Conservation (phyloP, 2,797 vertebrate genomes). For the Discoglossus pictus region DNA sequence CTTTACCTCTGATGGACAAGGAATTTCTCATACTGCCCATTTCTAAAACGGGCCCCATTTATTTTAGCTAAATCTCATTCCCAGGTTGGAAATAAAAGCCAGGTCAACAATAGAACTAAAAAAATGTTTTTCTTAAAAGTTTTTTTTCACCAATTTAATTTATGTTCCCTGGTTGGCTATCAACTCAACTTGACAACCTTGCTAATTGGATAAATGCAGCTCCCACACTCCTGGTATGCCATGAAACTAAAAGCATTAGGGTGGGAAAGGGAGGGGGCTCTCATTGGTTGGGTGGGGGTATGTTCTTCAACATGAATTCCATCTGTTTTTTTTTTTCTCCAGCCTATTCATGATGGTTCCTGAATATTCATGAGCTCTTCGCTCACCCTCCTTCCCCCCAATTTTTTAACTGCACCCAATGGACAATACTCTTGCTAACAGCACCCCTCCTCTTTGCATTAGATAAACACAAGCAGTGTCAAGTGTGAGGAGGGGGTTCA, state of each 20-base stretch:
- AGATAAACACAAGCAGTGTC: conserved; percentile 99
- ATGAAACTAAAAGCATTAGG: conserved; percentile 81
- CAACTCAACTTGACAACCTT: conserved; percentile 94
- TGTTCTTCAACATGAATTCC: conserved; percentile 73
- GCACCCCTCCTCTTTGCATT: conserved; percentile 77
- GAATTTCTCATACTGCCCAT: conserved; percentile 41
- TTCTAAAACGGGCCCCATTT: conserved; percentile 56
- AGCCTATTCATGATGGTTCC: conserved; percentile 70
- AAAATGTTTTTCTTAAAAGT: conserved; percentile 57
- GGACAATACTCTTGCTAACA: conserved; percentile 73
- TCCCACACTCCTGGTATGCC: conserved; percentile 72
- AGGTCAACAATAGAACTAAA: conserved; percentile 14
- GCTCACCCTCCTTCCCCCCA: conserved; percentile 38
- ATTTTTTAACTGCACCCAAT: conserved; percentile 46
- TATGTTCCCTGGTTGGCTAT: conserved; percentile 59
- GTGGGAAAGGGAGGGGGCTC: conserved; percentile 27
- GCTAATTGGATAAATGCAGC: conserved; percentile 96
- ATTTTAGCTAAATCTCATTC: conserved; percentile 55
- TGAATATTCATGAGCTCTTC: conserved; percentile 91
- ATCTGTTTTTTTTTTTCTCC: conserved; percentile 76
- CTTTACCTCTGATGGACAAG: too few relatives aligned
- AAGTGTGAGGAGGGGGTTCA: conserved; percentile 96
- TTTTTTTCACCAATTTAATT: conserved; percentile 61
- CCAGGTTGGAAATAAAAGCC: conserved; percentile 50
- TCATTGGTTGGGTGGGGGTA: conserved; percentile 45